These are phyloP conservation scores for Sternotherus odoratus DNA, from an alignment of 2,797 vertebrate genomes.

Conservation along the genomic window DNA sequence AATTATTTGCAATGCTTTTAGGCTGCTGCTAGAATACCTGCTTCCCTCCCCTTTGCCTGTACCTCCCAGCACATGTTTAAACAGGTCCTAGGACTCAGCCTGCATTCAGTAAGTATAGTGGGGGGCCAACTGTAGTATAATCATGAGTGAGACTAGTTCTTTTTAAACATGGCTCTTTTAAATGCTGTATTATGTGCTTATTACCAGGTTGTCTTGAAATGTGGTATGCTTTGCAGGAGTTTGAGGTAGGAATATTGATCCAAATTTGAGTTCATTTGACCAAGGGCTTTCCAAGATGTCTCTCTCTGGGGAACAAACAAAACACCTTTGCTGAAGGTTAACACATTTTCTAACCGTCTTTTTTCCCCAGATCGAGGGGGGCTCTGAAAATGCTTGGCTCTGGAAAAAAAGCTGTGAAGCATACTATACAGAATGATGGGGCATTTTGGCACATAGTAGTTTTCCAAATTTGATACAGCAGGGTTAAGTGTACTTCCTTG, in stretches of 20 bases:
- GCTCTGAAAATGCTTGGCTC: not conserved
- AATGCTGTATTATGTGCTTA: not conserved
- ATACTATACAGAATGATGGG: rapidly evolving
- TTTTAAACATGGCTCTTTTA: not conserved
- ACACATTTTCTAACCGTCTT: no score
- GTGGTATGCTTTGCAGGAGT: not conserved
- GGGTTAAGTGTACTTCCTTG: not conserved
- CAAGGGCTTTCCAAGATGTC: not conserved
- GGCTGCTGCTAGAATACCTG: not conserved
- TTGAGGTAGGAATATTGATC: not conserved
- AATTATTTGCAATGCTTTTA: not conserved
- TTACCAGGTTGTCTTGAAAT: not conserved
- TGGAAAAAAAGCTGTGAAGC: not conserved
- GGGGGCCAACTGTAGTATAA: not conserved
- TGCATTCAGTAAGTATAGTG: not conserved
- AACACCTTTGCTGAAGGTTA: no score
- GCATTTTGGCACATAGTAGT: not conserved
- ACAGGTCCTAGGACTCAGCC: not conserved
- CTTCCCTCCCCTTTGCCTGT: not conserved
- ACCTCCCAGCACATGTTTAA: not conserved
- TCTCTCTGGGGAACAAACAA: not conserved
- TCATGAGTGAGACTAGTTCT: not conserved
- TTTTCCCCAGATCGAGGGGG: no score
- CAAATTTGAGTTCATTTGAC: not conserved
- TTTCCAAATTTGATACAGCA: not conserved